Percentiles rank a stretch among this genome's conserved stretches.
phyloP scores from a whole-genome alignment of 2,113 vertebrate species.

The Mus spicilegus region DNA sequence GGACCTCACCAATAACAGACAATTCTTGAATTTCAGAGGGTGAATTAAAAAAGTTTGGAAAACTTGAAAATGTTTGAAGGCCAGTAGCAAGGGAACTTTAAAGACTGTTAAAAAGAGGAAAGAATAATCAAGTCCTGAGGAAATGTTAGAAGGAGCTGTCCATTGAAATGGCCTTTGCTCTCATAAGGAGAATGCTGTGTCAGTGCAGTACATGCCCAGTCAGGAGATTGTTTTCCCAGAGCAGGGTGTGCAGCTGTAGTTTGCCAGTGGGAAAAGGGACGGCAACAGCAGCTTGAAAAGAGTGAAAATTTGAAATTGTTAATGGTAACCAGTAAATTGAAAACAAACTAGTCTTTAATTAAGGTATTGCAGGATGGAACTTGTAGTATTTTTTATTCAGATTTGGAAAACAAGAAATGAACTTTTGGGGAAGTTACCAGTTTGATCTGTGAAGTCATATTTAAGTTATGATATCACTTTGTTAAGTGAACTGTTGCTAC shows the following conservation, averaged over 20 bases:
- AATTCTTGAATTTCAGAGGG: background rate
- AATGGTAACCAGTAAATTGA: background rate
- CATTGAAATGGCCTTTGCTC: background rate
- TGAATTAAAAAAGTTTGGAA: background rate
- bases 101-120: background rate
- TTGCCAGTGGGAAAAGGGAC: background rate
- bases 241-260: background rate
- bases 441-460: background rate
- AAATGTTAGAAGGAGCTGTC: background rate
- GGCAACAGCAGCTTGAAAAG: background rate
- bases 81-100: background rate
- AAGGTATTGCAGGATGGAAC: background rate
- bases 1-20: background rate
- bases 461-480: constrained; percentile 4
- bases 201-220: background rate
- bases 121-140: background rate
- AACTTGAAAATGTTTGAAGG: background rate
- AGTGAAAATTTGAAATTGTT: background rate
- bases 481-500: background rate
- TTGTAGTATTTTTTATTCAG: background rate
- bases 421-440: background rate
- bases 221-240: background rate
- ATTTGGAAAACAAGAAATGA: constrained; percentile 58
- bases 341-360: constrained; percentile 23
- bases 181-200: background rate